Conservation (phyloP, 2,797 vertebrate species). For the Molossus molossus region DNA sequence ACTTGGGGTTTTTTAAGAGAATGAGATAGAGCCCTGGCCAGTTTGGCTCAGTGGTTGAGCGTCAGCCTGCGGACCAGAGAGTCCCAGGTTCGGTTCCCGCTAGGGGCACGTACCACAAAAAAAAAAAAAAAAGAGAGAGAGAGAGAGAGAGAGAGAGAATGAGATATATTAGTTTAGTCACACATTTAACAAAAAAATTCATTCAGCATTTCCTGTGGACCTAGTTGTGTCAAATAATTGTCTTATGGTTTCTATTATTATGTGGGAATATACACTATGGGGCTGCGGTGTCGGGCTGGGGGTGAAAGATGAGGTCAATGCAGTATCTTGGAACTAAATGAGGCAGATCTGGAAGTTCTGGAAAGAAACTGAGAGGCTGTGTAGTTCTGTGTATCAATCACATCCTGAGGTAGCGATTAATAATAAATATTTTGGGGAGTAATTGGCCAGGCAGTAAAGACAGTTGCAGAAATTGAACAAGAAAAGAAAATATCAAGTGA, state of each 20-base stretch:
- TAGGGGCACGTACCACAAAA: too few species aligned
- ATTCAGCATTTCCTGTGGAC: neutral
- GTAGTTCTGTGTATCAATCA: neutral
- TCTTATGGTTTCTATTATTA: neutral
- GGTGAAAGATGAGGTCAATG: neutral
- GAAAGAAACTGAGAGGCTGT: neutral
- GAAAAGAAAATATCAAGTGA: neutral
- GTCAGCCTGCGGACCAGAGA: too few species aligned
- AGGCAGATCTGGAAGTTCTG: conserved; percentile 53
- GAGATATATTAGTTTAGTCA: neutral
- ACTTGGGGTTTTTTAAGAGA: conserved; percentile 3
- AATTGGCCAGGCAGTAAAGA: neutral
- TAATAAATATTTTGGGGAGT: neutral
- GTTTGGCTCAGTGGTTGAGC: too few species aligned
- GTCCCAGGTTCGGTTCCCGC: too few species aligned
- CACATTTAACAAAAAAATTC: neutral
- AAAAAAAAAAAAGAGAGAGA: too few species aligned
- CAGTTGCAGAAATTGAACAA: neutral
- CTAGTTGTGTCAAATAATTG: neutral
- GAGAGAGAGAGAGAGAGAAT: conserved; percentile 45
- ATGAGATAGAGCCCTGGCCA: neutral
- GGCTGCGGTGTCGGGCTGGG: neutral
- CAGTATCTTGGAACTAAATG: neutral
- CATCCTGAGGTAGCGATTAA: conserved; percentile 4
- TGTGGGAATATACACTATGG: neutral